Base-by-base conservation (phyloP, 2,113 vertebrate species). In the Aplodontia rufa region DNA sequence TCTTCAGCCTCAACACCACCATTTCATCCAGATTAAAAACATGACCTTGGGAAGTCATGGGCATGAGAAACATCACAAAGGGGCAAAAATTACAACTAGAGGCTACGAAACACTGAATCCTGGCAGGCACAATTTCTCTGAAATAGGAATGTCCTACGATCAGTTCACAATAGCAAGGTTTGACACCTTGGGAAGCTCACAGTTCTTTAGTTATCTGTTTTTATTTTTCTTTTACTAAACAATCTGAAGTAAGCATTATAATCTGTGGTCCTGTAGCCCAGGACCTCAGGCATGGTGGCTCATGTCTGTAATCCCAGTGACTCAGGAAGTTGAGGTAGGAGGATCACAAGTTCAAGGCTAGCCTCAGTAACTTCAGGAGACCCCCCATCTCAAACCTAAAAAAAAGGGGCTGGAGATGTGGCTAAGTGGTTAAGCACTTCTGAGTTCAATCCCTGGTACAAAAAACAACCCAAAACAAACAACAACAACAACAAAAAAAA, bases 1-100 rank as follows among this genome's bases (percentile, higher is more conserved):
- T 81, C 95, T 92, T 83, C 66, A 86, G 60, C 85, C 78, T 96
- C 85, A 72, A 75, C 19, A 84, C n/a, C 53, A 81, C 81, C 64
- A 53, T 84, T 93, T 97, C n/a, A 88, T 81, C 90, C 32, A 69
- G 72, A 69, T 64, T 53, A 94, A 78, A 85, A 55, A 88, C 80
- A 87, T 35, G 51, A 96, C 13, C 64, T 87, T 96, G 90, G 37
- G 30, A 96, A 95, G 32, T 71, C 79, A 64, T 0, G 1, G 19
- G 62, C 24, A 90, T 90, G 35, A 81, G 75, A 95, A 87, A 88
- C 74, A 66, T 35, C 58, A 94, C 62, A 69, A 87, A 11, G 7
- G 58, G 60, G 64, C 51, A 94, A 84, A 71, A 95, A 89, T 49
- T 47, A 53, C 14, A 80, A 68, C 47, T 75, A 42, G 26, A 91